Conservation (phyloP, 2,113 vertebrate genomes). For the Glaucidium brasilianum region DNA sequence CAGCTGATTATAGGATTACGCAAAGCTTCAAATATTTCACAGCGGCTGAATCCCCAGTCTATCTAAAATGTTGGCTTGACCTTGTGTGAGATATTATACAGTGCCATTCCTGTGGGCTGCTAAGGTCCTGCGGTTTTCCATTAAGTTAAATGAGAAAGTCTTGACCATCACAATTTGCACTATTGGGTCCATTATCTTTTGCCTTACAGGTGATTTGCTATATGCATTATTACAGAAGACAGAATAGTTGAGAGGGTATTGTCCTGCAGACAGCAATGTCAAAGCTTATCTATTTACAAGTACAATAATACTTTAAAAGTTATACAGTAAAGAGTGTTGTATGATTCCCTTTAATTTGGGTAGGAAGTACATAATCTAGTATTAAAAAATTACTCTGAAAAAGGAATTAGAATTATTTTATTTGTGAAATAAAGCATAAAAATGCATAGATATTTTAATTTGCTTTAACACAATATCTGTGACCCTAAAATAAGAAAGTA, state of each 20-base stretch:
- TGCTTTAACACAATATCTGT: background rate
- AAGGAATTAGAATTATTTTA: background rate
- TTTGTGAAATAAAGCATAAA: background rate
- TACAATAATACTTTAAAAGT: background rate
- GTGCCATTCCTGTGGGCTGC: background rate
- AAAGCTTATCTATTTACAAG: background rate
- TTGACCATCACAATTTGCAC: conserved; percentile 33
- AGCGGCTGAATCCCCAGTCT: background rate
- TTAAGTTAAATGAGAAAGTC: conserved; percentile 42
- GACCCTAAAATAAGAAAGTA: background rate
- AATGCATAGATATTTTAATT: background rate
- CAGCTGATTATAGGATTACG: background rate
- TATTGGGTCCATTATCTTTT: conserved; percentile 21
- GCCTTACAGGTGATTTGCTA: conserved; percentile 31
- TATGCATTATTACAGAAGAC: background rate
- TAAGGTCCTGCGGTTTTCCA: conserved; percentile 29
- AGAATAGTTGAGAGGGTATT: background rate
- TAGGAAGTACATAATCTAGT: background rate
- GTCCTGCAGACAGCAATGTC: background rate
- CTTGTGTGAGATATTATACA: background rate
- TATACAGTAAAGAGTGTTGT: background rate
- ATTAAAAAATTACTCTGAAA: background rate
- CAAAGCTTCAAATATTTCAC: background rate
- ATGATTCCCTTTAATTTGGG: background rate
- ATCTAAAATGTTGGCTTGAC: background rate